phyloP scores from a whole-genome alignment of 1,140 invertebrate genomes.

The Zaprionus ghesquierei region DNA sequence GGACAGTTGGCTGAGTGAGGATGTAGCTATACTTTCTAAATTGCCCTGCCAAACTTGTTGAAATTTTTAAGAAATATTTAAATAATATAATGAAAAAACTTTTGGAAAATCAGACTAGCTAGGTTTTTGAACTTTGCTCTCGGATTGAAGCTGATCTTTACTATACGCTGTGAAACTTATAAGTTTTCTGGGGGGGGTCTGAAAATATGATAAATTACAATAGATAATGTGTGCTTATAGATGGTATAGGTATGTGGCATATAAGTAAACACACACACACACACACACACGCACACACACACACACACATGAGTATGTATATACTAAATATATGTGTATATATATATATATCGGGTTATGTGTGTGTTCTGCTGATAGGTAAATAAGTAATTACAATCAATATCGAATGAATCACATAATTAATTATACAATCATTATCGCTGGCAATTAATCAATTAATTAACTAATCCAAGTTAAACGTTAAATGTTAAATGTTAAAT shows the following conservation, averaged over 20 bases:
- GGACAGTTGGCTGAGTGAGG: slow-evolving; percentile 1
- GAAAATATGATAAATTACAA: slow-evolving; percentile 49
- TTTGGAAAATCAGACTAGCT: too few species aligned
- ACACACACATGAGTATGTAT: background rate
- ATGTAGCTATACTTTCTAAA: too few species aligned
- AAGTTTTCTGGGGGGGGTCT: too few species aligned
- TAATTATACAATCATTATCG: slow-evolving; percentile 75
- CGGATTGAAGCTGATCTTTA: background rate
- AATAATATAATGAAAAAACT: too few species aligned
- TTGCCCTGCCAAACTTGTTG: too few species aligned
- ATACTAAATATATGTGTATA: slow-evolving; percentile 3
- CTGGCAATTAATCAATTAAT: slow-evolving; percentile 55
- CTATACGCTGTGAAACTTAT: slow-evolving; percentile 9
- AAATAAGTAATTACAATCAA: slow-evolving; percentile 73
- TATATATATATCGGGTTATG: slow-evolving; percentile 8
- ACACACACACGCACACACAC: slow-evolving; percentile 1
- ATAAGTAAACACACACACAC: background rate
- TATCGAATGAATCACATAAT: slow-evolving; percentile 76
- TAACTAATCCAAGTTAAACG: slow-evolving; percentile 70
- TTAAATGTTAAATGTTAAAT: slow-evolving; percentile 57
- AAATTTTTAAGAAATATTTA: too few species aligned
- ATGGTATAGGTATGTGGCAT: slow-evolving; percentile 15
- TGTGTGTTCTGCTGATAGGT: slow-evolving; percentile 42
- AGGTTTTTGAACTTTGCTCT: too few species aligned
- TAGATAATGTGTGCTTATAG: slow-evolving; percentile 33